These are phyloP conservation scores for Tragelaphus scriptus DNA, from an alignment of 2,113 vertebrate species.

Conservation along the genomic window DNA sequence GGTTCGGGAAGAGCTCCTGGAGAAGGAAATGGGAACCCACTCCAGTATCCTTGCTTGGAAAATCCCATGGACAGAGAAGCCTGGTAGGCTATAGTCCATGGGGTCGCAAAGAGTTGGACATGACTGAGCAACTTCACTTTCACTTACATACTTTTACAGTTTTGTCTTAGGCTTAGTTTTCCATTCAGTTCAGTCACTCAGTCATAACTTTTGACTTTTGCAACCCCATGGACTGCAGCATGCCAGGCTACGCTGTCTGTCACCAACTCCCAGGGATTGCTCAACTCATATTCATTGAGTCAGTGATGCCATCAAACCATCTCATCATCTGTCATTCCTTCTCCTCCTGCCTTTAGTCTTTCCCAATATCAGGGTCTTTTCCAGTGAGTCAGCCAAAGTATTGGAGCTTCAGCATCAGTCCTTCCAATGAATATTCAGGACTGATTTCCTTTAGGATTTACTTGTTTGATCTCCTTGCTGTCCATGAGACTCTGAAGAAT, in stretches of 20 bases:
- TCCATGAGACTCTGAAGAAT: neutral
- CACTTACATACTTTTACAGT: neutral
- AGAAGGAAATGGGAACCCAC: neutral
- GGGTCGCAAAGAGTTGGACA: neutral
- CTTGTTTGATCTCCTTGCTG: neutral
- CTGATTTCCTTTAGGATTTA: neutral
- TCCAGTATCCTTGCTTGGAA: neutral
- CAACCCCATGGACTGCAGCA: neutral
- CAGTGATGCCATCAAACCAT: neutral
- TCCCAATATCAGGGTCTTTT: neutral
- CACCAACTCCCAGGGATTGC: neutral
- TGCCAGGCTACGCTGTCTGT: neutral
- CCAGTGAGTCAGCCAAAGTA: neutral
- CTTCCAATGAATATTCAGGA: neutral
- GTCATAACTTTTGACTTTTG: neutral
- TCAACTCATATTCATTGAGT: neutral
- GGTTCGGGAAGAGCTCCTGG: accelerated
- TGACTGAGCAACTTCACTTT: neutral
- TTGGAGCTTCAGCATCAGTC: neutral
- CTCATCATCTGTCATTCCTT: neutral
- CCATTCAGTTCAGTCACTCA: neutral
- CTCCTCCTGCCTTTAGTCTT: neutral
- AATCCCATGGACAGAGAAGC: neutral
- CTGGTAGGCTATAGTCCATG: neutral
- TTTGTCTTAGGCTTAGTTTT: neutral